A percentile compares a stretch with the other conserved stretches of the same genome.
Evolutionary conservation across 2,797 vertebrate genomes (phyloP).

Genomic region (Coregonus sp.): DNA sequence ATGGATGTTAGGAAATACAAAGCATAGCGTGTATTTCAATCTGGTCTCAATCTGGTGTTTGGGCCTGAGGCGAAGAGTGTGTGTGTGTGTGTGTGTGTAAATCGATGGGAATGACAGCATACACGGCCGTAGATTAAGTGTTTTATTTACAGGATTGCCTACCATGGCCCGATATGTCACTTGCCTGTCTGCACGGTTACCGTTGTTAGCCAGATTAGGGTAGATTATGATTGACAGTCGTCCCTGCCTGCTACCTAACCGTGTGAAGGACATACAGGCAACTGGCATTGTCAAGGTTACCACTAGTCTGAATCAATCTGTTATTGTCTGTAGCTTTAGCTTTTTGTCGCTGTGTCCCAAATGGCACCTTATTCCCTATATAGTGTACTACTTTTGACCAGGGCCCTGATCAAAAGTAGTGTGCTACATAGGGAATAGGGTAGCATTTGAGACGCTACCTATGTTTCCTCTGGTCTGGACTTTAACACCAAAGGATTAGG

Average conservation of each 20-base stretch:
- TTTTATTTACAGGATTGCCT: constrained; percentile 23
- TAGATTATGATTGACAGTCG: constrained; percentile 41
- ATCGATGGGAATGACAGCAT: background rate
- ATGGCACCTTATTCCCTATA: background rate
- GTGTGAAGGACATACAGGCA: background rate
- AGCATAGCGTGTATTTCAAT: background rate
- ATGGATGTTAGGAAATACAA: background rate
- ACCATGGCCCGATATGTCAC: background rate
- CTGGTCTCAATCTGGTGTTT: constrained; percentile 4
- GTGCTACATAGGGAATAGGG: background rate
- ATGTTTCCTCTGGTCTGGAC: background rate
- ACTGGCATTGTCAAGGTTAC: constrained; percentile 38
- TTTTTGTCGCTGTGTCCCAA: background rate
- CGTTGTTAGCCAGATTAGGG: constrained; percentile 31
- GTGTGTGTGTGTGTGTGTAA: too few species aligned
- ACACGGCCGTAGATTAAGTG: constrained; percentile 26
- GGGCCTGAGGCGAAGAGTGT: constrained; percentile 2
- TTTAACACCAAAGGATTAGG: constrained; percentile 2
- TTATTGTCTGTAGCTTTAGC: constrained; percentile 31
- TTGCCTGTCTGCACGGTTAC: constrained; percentile 3
- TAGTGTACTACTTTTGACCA: too few species aligned
- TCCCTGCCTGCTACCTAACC: background rate
- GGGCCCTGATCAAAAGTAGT: background rate
- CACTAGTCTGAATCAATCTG: constrained; percentile 44
- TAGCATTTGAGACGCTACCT: background rate